Conservation (phyloP, 92 coral and sea anemone species). For the Paramuricea clavata region DNA sequence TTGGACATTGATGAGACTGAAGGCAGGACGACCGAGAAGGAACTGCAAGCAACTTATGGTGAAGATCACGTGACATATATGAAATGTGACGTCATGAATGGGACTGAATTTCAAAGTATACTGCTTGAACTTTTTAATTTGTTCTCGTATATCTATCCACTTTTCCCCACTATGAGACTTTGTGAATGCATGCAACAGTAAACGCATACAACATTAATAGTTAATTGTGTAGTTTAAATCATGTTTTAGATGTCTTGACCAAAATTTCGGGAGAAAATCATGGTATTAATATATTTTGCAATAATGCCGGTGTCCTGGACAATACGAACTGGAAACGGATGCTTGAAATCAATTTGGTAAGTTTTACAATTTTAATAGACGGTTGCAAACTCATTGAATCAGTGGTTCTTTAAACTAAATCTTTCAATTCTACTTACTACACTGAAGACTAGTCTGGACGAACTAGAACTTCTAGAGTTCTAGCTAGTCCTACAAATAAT, state of each 20-base stretch:
- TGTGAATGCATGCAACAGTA: too few species aligned
- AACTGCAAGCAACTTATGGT: constrained; percentile 64
- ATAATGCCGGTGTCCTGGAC: constrained; percentile 80
- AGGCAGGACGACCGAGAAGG: constrained; percentile 60
- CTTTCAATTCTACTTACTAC: too few species aligned
- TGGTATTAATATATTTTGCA: constrained; percentile 76
- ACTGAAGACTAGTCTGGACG: too few species aligned
- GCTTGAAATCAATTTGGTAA: constrained; percentile 78
- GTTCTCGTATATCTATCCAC: too few species aligned
- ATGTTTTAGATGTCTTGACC: constrained; percentile 4
- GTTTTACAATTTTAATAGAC: constrained; percentile 16
- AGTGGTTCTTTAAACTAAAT: too few species aligned
- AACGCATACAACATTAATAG: background rate
- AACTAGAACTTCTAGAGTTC: too few species aligned
- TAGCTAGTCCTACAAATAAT: too few species aligned
- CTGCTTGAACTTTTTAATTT: background rate
- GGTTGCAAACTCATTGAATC: background rate
- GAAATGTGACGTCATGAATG: constrained; percentile 75
- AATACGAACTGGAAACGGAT: constrained; percentile 76
- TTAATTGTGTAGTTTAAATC: background rate
- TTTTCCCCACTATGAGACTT: too few species aligned
- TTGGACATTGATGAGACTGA: constrained; percentile 68
- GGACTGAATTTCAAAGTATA: constrained; percentile 76
- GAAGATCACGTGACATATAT: constrained; percentile 55
- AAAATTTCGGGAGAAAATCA: constrained; percentile 24